These are phyloP conservation scores for Glandiceps talaboti DNA, from an alignment of 53 echinoderm and acorn worm species.

Conservation along the genomic window DNA sequence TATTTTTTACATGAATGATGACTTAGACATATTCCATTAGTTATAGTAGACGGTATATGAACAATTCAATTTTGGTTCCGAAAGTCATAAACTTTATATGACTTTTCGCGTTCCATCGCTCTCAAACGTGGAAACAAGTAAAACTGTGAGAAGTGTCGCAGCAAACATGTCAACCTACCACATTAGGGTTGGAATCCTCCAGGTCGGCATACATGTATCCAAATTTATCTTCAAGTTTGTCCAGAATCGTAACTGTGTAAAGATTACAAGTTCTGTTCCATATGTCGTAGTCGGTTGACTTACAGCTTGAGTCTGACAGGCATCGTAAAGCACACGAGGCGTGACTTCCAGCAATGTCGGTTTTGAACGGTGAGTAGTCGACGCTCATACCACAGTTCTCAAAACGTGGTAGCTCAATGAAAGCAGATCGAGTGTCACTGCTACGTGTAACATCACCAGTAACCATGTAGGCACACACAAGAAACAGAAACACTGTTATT, in stretches of 20 bases:
- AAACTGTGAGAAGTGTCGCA: no score
- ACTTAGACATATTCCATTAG: no score
- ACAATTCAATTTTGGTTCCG: no score
- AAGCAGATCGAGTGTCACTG: slow-evolving; percentile 23
- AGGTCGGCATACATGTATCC: slow-evolving; percentile 56
- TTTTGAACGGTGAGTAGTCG: slow-evolving; percentile 1
- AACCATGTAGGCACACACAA: neutral
- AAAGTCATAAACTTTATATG: no score
- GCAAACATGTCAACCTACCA: slow-evolving; percentile 23
- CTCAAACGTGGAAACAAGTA: no score
- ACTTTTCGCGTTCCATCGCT: no score
- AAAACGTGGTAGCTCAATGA: slow-evolving; percentile 59
- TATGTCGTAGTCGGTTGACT: slow-evolving; percentile 37
- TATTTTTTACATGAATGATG: no score
- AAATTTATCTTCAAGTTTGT: slow-evolving; percentile 34
- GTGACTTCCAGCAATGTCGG: slow-evolving; percentile 11
- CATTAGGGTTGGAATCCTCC: slow-evolving; percentile 32
- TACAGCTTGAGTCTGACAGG: slow-evolving; percentile 32
- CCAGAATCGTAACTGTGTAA: slow-evolving; percentile 29
- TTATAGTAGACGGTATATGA: no score
- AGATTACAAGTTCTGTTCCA: slow-evolving; percentile 53
- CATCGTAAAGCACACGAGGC: slow-evolving; percentile 40
- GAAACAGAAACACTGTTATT: neutral
- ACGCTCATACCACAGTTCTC: slow-evolving; percentile 48
- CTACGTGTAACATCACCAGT: neutral